Evolutionary conservation across 2,888 invertebrate genomes (phyloP).

Genomic region (Caenorhabditis plicata): DNA sequence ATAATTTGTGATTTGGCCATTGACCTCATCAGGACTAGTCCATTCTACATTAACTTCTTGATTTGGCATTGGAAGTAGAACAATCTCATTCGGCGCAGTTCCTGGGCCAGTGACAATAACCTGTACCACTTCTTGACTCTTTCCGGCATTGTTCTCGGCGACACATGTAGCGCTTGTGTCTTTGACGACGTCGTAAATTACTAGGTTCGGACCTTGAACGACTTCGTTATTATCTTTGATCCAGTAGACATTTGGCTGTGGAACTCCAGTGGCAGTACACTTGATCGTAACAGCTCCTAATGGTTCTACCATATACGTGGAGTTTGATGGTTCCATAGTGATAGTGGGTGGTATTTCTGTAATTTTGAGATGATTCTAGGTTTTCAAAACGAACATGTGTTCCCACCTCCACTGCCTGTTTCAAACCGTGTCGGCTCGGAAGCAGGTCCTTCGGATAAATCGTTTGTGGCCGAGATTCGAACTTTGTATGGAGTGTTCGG

Average conservation of each 20-base stretch:
- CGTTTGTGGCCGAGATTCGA: conserved; percentile 61
- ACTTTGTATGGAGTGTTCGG: conserved; percentile 55
- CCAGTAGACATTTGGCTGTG: conserved; percentile 59
- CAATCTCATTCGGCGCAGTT: conserved; percentile 62
- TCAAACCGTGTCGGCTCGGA: conserved; percentile 53
- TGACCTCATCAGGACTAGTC: conserved; percentile 63
- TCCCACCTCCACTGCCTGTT: conserved; percentile 63
- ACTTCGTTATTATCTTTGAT: conserved; percentile 56
- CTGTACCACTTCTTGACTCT: conserved; percentile 50
- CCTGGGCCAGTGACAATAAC: conserved; percentile 60
- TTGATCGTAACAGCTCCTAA: conserved; percentile 49
- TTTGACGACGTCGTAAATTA: conserved; percentile 33
- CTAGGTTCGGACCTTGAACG: conserved; percentile 25
- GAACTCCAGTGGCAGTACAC: conserved; percentile 58
- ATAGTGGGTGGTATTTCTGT: conserved; percentile 60
- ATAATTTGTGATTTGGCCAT: conserved; percentile 59
- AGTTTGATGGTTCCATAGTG: conserved; percentile 48
- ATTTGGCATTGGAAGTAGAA: conserved; percentile 54
- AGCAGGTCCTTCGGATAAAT: conserved; percentile 62
- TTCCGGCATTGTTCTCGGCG: conserved; percentile 63
- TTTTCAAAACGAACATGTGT: too few species aligned
- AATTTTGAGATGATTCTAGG: too few species aligned
- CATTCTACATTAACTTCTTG: conserved; percentile 63
- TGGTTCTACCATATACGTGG: conserved; percentile 48
- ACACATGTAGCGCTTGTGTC: conserved; percentile 58